Base-by-base conservation (phyloP, 92 coral and sea anemone species). In the Epizoanthus rinbou region DNA sequence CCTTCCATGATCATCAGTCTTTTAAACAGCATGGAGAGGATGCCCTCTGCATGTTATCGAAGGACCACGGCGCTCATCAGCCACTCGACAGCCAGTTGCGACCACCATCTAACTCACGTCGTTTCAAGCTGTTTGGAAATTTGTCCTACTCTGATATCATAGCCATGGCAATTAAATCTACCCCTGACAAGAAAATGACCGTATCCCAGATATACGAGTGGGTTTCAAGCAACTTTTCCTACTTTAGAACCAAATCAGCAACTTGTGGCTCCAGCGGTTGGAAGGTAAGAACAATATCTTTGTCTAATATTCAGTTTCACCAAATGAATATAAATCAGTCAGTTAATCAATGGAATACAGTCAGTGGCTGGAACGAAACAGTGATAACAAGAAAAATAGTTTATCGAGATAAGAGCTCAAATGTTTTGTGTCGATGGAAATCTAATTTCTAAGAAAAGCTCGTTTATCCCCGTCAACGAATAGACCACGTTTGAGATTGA, bases 101-200 rank as follows among this genome's bases (percentile, higher is more conserved):
- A 3, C 31, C 39, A 31, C 8, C 35, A 0, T 4, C 18, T 25
- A 9, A 41, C 5, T n/a, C 71, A n/a, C 71, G 39, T 3, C 71
- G 71, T 8, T 25, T 39, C 16, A 65, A 65, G 43, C 19, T 65
- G 22, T 28, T 65, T 35, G 71, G 71, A 6, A 14, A 65, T 16
- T 25, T 65, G 71, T 65, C 71, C n/a, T 65, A 65, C 35, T 65
- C 71, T 25, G 71, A 65, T 14, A 65, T 65, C 43, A 65, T 65
- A 25, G 71, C 71, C 8, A 65, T 65, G 71, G 71, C 71, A 35
- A 65, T 65, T 39, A 39, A 23, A 65, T 65, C 71, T 28, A 15
- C 71, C 71, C 39, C 31, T 17, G 39, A 65, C 39, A 65, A 11
- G 43, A 65, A 65, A 65, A 23, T 65, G 71, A 65, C 45, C 6